Base-by-base conservation (phyloP, 2,797 vertebrate genomes). In the Austrolebias charrua region DNA sequence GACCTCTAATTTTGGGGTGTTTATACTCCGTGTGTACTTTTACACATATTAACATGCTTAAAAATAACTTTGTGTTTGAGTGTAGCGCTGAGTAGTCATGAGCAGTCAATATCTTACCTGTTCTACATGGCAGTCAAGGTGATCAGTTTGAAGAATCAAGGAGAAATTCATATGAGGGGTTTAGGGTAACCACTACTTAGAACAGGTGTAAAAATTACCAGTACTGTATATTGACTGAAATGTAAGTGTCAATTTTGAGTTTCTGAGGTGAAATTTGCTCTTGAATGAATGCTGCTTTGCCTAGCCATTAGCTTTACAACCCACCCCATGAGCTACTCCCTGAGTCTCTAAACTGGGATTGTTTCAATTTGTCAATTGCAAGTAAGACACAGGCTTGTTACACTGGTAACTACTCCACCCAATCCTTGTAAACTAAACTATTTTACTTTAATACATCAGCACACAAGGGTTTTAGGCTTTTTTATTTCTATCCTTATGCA, bases 401-500 rank as follows among this genome's bases (percentile, higher is more conserved):
- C n/a, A n/a, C n/a, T n/a, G n/a, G n/a, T 35, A 35, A 35, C 33
- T 48, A 48, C 46, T 12, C 46, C 46, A 20, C 19, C 20, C 3
- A 48, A 3, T 12, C 5, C 19, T 48, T 40, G 12, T 40, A 40
- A 40, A 40, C 12, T 3, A 40, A 40, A 11, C 3, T 0, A 1
- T 44, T 44, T 16, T 44, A 15, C 4, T 44, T 3, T 11, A 19
- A 18, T 42, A 31, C 16, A 45, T 2, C 29, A 49, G 50, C 10
- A 24, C 1, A 31, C 9, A 19, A 20, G 1, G 3, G 18, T 48
- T 20, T 20, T 20, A 13, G 51, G 28, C 11, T 44, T 9, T 24
- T 24, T 40, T 43, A 1, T 81, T 1, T 79, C n/a, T 60, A 11
- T 40, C 5, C 4, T 40, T 80, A 49, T 76, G 55, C 81, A 96